Evolutionary conservation across 2,888 invertebrate genomes (phyloP), one percentile per base, ranked within the genome.

Genomic region (Lordiphosa fenestrarum): DNA sequence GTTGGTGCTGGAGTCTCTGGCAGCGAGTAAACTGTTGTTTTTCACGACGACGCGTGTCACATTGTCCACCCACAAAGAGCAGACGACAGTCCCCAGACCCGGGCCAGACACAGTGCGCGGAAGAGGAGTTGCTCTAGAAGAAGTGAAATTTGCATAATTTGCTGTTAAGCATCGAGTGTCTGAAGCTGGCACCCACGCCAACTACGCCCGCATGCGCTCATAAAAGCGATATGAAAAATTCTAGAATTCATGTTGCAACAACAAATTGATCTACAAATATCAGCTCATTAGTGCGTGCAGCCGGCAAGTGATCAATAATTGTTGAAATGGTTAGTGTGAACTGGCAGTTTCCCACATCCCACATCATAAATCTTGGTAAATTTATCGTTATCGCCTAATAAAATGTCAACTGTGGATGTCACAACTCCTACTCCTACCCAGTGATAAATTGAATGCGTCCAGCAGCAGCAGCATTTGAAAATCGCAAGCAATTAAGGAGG

Each of bases 41-140:
- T 77, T 77, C 84, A 77, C 84, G 81, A 85, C 84, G 81, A 85
- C 85, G 80, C 85, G 85, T 80, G 85, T 80, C 80, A 80, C 84
- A 83, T 83, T 83, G 80, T 80, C 80, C 80, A 85, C 80, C 80
- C 80, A 80, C 80, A 80, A 84, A 62, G 63, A 71, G 67, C 81
- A 76, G 73, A 36, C 53, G 66, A 57, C 66, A 54, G 60, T 42
- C n/a, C 47, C 37, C 15, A 49, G 38, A 35, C 36, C 15, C 25
- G 25, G 41, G 33, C 38, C 21, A 21, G 10, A 40, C 30, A 23
- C 53, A 54, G 46, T 48, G 44, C 33, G 35, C 56, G 41, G 42
- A 48, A 46, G 37, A 15, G 44, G 33, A 53, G 59, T 44, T 57
- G 41, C 76, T 57, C 54, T 7, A 30, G 33, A 19, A 67, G 70